Conservation (phyloP, 1,140 invertebrate species). For the Phymastichus coffea region DNA sequence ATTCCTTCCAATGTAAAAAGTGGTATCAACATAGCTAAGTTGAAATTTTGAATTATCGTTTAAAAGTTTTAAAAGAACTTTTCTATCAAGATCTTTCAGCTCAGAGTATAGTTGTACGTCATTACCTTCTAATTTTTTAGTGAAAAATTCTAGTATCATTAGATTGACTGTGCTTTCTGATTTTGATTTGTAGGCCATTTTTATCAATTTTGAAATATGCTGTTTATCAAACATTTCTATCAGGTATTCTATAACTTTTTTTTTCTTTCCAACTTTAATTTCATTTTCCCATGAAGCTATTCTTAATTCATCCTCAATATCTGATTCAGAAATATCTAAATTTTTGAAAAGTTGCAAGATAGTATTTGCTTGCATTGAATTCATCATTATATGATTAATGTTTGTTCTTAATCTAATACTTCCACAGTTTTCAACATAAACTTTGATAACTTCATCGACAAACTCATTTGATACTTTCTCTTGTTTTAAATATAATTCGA, state of each 20-base stretch:
- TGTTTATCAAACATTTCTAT: conserved; percentile 44
- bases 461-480: conserved; percentile 28
- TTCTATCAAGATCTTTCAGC: conserved; percentile 50
- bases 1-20: conserved; percentile 57
- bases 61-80: conserved; percentile 52
- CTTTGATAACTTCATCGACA: conserved; percentile 41
- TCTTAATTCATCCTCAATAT: conserved; percentile 43
- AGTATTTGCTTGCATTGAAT: conserved; percentile 37
- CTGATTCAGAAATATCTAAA: conserved; percentile 31
- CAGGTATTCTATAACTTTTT: conserved; percentile 41
- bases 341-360: conserved; percentile 38
- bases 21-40: conserved; percentile 55
- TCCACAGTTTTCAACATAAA: conserved; percentile 40
- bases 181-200: conserved; percentile 33
- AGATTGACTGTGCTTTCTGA: conserved; percentile 46
- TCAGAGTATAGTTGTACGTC: conserved; percentile 54
- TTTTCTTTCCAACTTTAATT: conserved; percentile 37
- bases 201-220: conserved; percentile 36
- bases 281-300: conserved; percentile 46
- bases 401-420: conserved; percentile 41
- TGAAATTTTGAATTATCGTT: conserved; percentile 53
- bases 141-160: conserved; percentile 53
- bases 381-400: conserved; percentile 33
- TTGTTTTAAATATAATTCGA: conserved; percentile 44
- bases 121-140: conserved; percentile 50